Base-by-base conservation (phyloP, 2,113 vertebrate species). In the Ivindomyrus marchei region DNA sequence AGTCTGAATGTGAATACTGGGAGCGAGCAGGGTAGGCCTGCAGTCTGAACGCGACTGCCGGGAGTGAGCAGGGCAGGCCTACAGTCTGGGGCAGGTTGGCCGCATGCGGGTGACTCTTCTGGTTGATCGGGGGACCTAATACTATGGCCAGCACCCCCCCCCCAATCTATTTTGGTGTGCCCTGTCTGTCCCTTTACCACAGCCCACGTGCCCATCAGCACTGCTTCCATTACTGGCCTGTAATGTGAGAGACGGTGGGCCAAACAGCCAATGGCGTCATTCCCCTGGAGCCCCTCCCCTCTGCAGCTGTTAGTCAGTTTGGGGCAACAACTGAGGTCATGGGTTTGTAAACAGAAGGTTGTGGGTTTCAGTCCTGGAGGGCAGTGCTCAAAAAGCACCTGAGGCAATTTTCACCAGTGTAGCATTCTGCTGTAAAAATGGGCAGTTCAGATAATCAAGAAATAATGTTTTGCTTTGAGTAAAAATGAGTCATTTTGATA, bases 201-300 rank as follows among this genome's bases (percentile, higher is more conserved):
- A 70, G 17, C 24, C 49, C 39, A 11, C n/a, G 24, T 66, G 52
- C 11, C 52, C 39, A 49, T 85, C 84, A 19, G 74, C 83, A 46
- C 42, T 80, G 85, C 87, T 91, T 74, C 91, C 90, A 92, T 91
- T 88, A 90, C 56, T 74, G 89, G 89, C 36, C 49, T 91, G 91
- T 88, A 91, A 91, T 50, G 49, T 74, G 89, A 92, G 90, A 91
- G 52, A 85, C 62, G 52, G 66, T 56, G 52, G 36, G 47, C 7
- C 36, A 27, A 56, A 85, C 21, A 36, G 89, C 74, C 74, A 39
- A 3, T 27, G 8, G 50, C 8, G 6, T 3, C 50, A 88, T 74
- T 90, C 24, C 45, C 58, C 42, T 15, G 77, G 31, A 17, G 5
- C 24, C 17, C 36, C 36, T 88, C 77, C 4, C n/a, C 42, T 46